phyloP scores from a whole-genome alignment of 1,140 invertebrate species.

The Berghia stephanieae region DNA sequence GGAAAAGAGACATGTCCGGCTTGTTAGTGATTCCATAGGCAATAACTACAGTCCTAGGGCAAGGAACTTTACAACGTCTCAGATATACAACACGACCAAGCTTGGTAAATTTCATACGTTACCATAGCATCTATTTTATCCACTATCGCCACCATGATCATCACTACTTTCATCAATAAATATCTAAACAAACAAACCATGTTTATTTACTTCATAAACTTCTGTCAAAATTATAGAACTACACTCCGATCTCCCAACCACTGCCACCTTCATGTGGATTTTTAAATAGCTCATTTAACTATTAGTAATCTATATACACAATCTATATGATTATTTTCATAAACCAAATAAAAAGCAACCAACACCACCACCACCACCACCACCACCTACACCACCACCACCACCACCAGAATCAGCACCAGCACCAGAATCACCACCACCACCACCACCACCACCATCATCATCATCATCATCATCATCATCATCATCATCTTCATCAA shows the following conservation, averaged over 20 bases:
- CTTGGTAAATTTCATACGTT: constrained; percentile 41
- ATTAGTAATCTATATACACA: neutral
- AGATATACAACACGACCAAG: constrained; percentile 66
- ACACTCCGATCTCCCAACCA: neutral
- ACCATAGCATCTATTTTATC: neutral
- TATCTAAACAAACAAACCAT: too few relatives aligned
- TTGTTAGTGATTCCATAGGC: constrained; percentile 75
- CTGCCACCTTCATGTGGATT: neutral
- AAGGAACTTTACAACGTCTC: constrained; percentile 68
- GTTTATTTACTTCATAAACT: too few relatives aligned
- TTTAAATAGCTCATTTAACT: neutral
- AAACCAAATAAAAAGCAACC: too few relatives aligned
- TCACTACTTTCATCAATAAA: neutral
- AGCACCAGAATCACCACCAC: too few relatives aligned
- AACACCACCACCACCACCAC: too few relatives aligned
- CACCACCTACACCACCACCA: too few relatives aligned
- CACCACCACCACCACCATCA: too few relatives aligned
- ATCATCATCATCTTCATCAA: too few relatives aligned
- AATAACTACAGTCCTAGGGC: constrained; percentile 71
- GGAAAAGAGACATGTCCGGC: constrained; percentile 65
- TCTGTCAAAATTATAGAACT: neutral
- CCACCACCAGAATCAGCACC: too few relatives aligned
- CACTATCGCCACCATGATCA: neutral
- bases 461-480: too few relatives aligned
- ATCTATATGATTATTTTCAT: too few relatives aligned